Evolutionary conservation across 2,113 vertebrate species (phyloP).

Genomic region (Melanotaenia duboulayi): DNA sequence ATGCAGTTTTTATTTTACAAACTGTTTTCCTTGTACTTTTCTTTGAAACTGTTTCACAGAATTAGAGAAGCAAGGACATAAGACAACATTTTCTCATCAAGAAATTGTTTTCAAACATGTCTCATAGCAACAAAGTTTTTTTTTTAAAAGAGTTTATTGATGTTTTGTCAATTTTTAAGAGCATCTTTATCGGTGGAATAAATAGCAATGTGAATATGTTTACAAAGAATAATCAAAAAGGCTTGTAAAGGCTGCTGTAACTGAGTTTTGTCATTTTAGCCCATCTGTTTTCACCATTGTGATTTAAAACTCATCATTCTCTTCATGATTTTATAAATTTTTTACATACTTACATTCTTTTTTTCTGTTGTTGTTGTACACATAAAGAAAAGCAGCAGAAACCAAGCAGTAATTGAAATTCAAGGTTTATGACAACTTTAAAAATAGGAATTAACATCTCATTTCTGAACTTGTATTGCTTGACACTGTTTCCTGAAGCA

Average conservation of each 20-base stretch:
- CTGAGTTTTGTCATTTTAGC: neutral
- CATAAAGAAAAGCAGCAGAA: neutral
- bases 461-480: neutral
- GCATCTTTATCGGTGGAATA: conserved; percentile 40
- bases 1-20: conserved; percentile 6
- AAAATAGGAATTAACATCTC: neutral
- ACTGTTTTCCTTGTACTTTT: conserved; percentile 29
- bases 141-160: neutral
- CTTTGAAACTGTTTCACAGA: conserved; percentile 51
- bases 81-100: neutral
- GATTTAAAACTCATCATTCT: neutral
- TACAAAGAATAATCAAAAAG: conserved; percentile 29
- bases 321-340: neutral
- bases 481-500: neutral
- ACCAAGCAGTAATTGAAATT: neutral
- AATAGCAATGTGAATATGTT: conserved; percentile 25
- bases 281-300: conserved; percentile 9
- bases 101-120: conserved; percentile 21
- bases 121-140: conserved; percentile 36
- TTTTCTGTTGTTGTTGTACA: no score
- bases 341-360: no score
- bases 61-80: conserved; percentile 51
- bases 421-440: conserved; percentile 1
- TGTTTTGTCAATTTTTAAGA: conserved; percentile 32
- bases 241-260: neutral